Base-by-base conservation (phyloP, 2,888 invertebrate species). In the Philereme transversata region DNA sequence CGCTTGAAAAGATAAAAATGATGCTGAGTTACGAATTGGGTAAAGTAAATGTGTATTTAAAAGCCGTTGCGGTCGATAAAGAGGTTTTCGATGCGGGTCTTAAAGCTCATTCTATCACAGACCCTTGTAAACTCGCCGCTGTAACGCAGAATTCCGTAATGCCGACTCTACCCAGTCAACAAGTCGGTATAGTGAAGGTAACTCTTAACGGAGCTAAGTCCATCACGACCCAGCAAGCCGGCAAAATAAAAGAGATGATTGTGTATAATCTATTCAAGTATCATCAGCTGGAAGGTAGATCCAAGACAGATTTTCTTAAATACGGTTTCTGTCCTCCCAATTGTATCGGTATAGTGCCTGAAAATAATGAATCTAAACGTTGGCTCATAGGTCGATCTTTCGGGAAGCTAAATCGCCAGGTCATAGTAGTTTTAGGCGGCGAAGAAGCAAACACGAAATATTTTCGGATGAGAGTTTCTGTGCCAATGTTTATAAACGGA, bases 1-100 rank as follows among this genome's bases (percentile, higher is more conserved):
- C 84, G 2, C 74, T 92, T 4, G 88, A 88, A 56, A 75, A 73
- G 9, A 73, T 82, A 62, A 85, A 86, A 47, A 87, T 89, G 86
- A 68, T 77, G 70, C 74, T 92, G 34, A 90, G 89, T 68, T 92
- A 88, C 68, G 91, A 91, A 65, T 71, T 91, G 50, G 86, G 88
- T 59, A 88, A 90, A 69, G 91, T 92, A 2, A 86, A 75, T 64
- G 88, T 91, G 5, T 87, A 83, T 51, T 64, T 88, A 6, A 90
- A 85, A 74, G 82, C 87, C 0, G 78, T 81, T n/a, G 90, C 90
- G 4, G 83, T 90, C 2, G 90, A 91, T 57, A 89, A 89, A 58
- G 77, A 86, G 47, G 79, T 80, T 0, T 91, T 90, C 69, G 90
- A 90, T 53, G 73, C 76, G 4, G 90, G 90, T 0, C 67, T 90